Evolutionary conservation across 2,888 invertebrate species (phyloP).

Genomic region (Diabrotica balteata): DNA sequence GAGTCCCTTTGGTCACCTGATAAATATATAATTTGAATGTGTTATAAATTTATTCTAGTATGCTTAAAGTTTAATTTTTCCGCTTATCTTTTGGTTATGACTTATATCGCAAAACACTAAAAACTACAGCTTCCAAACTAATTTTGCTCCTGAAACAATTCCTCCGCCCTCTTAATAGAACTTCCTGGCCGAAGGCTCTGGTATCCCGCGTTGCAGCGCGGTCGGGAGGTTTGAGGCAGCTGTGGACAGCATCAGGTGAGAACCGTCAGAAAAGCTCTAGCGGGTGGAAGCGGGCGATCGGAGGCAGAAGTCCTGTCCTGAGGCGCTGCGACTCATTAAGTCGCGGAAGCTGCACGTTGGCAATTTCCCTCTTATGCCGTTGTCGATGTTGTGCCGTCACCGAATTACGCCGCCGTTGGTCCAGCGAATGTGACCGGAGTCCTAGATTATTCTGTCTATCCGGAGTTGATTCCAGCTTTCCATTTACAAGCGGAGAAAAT

Average conservation of each 20-base stretch:
- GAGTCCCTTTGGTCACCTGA: too few species aligned
- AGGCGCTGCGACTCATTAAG: conserved; percentile 59
- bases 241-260: conserved; percentile 7
- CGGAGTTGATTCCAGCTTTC: too few species aligned
- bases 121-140: background rate
- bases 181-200: conserved; percentile 8
- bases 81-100: too few species aligned
- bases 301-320: conserved; percentile 44
- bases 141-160: conserved; percentile 2
- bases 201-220: conserved; percentile 3
- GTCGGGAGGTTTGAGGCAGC: conserved; percentile 4
- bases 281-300: conserved; percentile 3
- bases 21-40: too few species aligned
- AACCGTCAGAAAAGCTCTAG: conserved; percentile 1
- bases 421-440: conserved; percentile 55
- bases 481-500: too few species aligned
- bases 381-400: conserved; percentile 53
- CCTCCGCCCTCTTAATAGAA: conserved; percentile 4
- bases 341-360: conserved; percentile 61
- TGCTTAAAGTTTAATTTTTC: too few species aligned
- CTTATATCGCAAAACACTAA: too few species aligned
- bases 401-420: conserved; percentile 55
- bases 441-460: conserved; percentile 35
- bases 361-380: conserved; percentile 56
- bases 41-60: too few species aligned